Evolutionary conservation across 2,888 invertebrate species (phyloP).

Genomic region (Drosophila subquinaria): DNA sequence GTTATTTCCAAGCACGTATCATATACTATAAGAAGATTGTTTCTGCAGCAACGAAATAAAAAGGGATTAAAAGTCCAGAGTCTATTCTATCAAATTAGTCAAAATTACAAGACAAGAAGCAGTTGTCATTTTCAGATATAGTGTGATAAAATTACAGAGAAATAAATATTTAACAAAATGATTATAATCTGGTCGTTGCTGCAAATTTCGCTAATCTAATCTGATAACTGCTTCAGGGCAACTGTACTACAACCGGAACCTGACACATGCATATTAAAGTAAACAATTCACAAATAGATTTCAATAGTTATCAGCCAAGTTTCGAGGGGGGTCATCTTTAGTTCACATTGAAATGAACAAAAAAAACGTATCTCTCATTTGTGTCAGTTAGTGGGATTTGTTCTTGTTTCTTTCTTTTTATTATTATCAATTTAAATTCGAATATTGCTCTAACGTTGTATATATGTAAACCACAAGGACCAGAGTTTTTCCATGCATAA

Average conservation of each 20-base stretch:
- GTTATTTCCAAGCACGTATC: slow-evolving; percentile 2
- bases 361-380: slow-evolving; percentile 9
- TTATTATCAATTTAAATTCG: slow-evolving; percentile 80
- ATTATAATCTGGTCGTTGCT: too few species aligned
- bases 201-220: slow-evolving; percentile 29
- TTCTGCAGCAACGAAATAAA: slow-evolving; percentile 27
- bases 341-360: slow-evolving; percentile 19
- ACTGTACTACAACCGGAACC: not conserved
- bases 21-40: not conserved
- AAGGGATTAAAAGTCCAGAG: not conserved
- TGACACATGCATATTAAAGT: not conserved
- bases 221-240: not conserved
- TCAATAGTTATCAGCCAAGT: slow-evolving; percentile 9
- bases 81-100: not conserved
- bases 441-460: slow-evolving; percentile 77
- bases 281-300: not conserved
- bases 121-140: slow-evolving; percentile 6
- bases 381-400: slow-evolving; percentile 40
- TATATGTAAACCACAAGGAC: slow-evolving; percentile 64
- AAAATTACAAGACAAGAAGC: not conserved
- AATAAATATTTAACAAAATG: slow-evolving; percentile 3
- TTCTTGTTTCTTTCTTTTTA: slow-evolving; percentile 28
- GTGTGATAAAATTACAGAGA: slow-evolving; percentile 19
- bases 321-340: slow-evolving; percentile 13
- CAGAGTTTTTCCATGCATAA: slow-evolving; percentile 37